Base-by-base conservation (phyloP, 2,797 vertebrate species). In the Crypturellus tataupa region DNA sequence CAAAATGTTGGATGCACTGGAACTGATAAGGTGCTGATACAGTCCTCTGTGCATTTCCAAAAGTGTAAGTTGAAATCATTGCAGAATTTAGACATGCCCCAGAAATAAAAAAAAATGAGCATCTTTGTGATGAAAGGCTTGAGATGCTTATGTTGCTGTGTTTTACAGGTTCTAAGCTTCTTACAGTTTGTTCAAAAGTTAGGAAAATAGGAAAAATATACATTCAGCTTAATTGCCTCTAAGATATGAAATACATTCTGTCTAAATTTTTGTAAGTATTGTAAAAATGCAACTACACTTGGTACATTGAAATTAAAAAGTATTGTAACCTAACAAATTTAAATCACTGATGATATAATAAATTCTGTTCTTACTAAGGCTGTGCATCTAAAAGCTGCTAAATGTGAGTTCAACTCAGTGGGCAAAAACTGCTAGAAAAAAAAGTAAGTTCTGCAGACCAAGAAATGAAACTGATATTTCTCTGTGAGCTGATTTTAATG, bases 1-100 rank as follows among this genome's bases (percentile, higher is more conserved):
- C 47, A 96, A 96, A 95, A 88, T 69, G 73, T 15, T 81, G 72
- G 77, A 94, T 73, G 67, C 49, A 85, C 35, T 85, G 85, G 96
- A 91, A 90, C 33, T 55, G 86, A 71, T 92, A 94, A 97, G 91
- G 56, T 94, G 80, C 85, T 93, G 93, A 95, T 85, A 86, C 77
- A 92, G 59, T 92, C 76, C 93, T 95, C 85, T 37, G 83, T 68
- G 29, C 78, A 90, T 90, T 96, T 92, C 69, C 75, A 94, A 82
- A 86, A 77, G 75, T 79, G 55, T 39, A 87, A 56, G 49, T 64
- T 76, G 79, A 95, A 93, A 88, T 86, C 10, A 37, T 79, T 77
- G 42, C 2, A 77, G 46, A 78, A 89, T 85, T 89, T 80, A 87
- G 60, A 71, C 49, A 56, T 21, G 39, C 20, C 63, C 49, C 42